phyloP scores from a whole-genome alignment of 2,113 vertebrate species.

The Rhinogobius similis region DNA sequence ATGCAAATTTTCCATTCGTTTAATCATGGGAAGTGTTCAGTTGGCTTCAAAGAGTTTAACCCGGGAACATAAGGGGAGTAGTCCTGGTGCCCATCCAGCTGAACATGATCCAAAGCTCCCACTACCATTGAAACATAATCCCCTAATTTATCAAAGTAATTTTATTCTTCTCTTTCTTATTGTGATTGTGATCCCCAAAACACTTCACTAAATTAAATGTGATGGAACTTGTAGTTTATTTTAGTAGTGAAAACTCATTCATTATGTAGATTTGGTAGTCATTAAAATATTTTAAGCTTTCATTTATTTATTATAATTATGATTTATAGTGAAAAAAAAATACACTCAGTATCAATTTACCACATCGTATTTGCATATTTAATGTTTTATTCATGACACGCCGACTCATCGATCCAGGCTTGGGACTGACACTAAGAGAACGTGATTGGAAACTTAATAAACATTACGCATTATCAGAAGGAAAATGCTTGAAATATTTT shows the following conservation, averaged over 20 bases:
- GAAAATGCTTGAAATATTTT: not conserved
- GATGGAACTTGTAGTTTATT: not conserved
- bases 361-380: not conserved
- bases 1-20: conserved; percentile 48
- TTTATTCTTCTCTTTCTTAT: conserved; percentile 12
- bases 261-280: not conserved
- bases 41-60: conserved; percentile 57
- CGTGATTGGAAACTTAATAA: not conserved
- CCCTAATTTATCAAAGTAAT: conserved; percentile 24
- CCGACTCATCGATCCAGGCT: not conserved
- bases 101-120: conserved; percentile 47
- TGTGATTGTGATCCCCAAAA: conserved; percentile 14
- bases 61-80: conserved; percentile 25
- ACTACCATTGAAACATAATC: conserved; percentile 10
- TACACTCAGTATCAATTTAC: not conserved
- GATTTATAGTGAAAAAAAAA: not conserved
- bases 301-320: not conserved
- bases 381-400: not conserved
- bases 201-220: conserved; percentile 2
- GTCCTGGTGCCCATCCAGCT: conserved; percentile 46
- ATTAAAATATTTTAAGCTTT: not conserved
- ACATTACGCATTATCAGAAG: not conserved
- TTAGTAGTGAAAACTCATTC: not conserved
- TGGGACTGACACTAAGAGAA: conserved; percentile 1
- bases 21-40: conserved; percentile 63